These are phyloP conservation scores for Tenthredo amoena DNA, from an alignment of 2,888 invertebrate species.

Conservation along the genomic window DNA sequence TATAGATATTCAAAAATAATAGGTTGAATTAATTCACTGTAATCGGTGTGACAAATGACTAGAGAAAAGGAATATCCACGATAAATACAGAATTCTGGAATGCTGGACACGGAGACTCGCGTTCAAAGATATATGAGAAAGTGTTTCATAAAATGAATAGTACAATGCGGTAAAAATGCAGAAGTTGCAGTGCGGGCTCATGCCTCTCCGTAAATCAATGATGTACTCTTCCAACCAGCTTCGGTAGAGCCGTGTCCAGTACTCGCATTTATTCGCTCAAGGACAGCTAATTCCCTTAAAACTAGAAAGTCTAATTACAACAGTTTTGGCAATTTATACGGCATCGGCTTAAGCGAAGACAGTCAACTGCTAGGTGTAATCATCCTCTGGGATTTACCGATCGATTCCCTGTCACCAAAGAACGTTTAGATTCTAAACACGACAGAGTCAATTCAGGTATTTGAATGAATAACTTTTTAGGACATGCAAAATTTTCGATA, in stretches of 20 bases:
- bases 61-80: not conserved
- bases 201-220: constrained; percentile 31
- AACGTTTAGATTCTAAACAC: not conserved
- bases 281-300: not conserved
- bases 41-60: not conserved
- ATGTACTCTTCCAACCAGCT: constrained; percentile 1
- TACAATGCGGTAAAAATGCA: constrained; percentile 29
- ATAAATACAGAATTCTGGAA: not conserved
- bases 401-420: not conserved
- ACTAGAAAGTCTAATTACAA: constrained; percentile 14
- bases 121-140: not conserved
- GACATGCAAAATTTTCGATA: not conserved
- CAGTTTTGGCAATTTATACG: constrained; percentile 19
- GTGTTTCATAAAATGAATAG: not conserved
- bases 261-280: constrained; percentile 1
- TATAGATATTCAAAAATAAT: not conserved
- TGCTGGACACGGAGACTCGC: not conserved
- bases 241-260: not conserved
- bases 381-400: constrained; percentile 11
- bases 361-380: not conserved
- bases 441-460: not conserved
- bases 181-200: constrained; percentile 19
- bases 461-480: not conserved
- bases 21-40: not conserved
- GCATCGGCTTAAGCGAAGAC: constrained; percentile 9